Base-by-base conservation (phyloP, 37 sponge, comb jelly and placozoan genomes). In the Halisarca cf. caerulea region DNA sequence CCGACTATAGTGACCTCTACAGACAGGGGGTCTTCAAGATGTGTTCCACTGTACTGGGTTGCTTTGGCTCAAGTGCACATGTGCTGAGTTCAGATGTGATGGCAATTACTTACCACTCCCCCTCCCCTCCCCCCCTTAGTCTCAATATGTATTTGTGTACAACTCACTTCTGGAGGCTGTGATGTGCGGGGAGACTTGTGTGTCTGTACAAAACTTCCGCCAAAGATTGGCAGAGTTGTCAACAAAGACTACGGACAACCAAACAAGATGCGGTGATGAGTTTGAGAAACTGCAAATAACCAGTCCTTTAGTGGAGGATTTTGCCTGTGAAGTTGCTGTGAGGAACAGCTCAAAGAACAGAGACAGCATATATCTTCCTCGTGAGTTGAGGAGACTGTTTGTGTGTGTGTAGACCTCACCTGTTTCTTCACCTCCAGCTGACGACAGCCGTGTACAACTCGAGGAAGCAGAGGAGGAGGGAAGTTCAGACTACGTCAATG, bases 71-170 rank as follows among this genome's bases (percentile, higher is more conserved):
- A n/a, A n/a, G n/a, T n/a, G n/a, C n/a, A n/a, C n/a, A n/a, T n/a
- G n/a, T n/a, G n/a, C n/a, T n/a, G n/a, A n/a, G n/a, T n/a, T n/a
- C n/a, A n/a, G n/a, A n/a, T n/a, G n/a, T n/a, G n/a, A n/a, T n/a
- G n/a, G n/a, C n/a, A n/a, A n/a, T n/a, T n/a, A n/a, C n/a, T n/a
- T n/a, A n/a, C n/a, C n/a, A n/a, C 60, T 23, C 37, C 53, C 44
- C 9, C 66, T 44, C 61, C 43, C 66, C 24, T 59, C 21, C 25
- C 53, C 42, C 5, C 27, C 80, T 24, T 44, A 92, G 91, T 45
- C 87, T 1, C 95, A 94, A 71, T 94, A 94, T 70, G 85, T 85
- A 34, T 94, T 94, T 83, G 77, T 94, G 74, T 92, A 94, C 57
- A 89, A 94, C 27, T 85, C 95, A 33, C 40, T 94, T 20, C 82